Evolutionary conservation across 2,888 invertebrate genomes (phyloP).

Genomic region (Barypeithes pellucidus): DNA sequence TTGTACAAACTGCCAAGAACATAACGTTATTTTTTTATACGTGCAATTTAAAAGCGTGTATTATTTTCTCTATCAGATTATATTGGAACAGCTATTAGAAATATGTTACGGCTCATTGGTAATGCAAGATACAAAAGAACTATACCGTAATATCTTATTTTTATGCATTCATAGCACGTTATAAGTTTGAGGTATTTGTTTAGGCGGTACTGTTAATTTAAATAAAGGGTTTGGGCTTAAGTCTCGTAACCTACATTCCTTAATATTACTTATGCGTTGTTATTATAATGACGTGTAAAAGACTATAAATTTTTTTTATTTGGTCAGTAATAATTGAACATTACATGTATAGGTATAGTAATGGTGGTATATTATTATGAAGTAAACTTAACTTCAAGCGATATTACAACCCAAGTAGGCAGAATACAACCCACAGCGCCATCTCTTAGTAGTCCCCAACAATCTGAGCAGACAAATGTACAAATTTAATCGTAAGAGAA

Average conservation of each 20-base stretch:
- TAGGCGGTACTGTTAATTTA: constrained; percentile 27
- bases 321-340: too few relatives aligned
- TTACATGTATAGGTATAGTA: too few relatives aligned
- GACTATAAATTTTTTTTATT: too few relatives aligned
- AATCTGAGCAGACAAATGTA: too few relatives aligned
- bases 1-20: neutral
- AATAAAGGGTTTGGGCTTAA: constrained; percentile 31
- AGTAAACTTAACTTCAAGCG: too few relatives aligned
- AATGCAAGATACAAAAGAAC: constrained; percentile 30
- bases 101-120: constrained; percentile 43
- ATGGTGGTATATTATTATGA: too few relatives aligned
- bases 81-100: constrained; percentile 23
- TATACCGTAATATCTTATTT: constrained; percentile 46
- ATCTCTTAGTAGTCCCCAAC: too few relatives aligned
- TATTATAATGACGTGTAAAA: neutral
- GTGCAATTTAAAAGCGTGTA: constrained; percentile 11
- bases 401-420: too few relatives aligned
- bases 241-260: constrained; percentile 17
- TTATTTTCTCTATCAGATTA: constrained; percentile 15
- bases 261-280: neutral
- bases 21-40: neutral
- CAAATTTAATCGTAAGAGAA: too few relatives aligned
- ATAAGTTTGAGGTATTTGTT: constrained; percentile 12
- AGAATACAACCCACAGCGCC: too few relatives aligned
- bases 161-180: constrained; percentile 18